Base-by-base conservation (phyloP, 2,797 vertebrate genomes). In the Centroberyx gerrardi region DNA sequence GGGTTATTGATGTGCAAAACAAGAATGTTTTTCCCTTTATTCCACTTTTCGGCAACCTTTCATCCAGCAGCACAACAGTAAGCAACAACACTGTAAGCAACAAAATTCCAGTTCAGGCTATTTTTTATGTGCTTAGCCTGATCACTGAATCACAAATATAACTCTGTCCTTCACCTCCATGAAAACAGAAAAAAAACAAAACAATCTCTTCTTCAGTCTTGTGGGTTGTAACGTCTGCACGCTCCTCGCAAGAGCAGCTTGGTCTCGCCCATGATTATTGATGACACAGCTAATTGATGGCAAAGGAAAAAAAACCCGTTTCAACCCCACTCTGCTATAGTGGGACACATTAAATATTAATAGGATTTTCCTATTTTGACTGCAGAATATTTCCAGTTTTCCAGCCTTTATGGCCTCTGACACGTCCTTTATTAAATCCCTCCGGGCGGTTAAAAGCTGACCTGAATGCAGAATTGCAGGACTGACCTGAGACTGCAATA, bases 381-480 rank as follows among this genome's bases (percentile, higher is more conserved):
- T 84, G 72, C 70, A 78, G 81, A 84, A 77, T 78, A 76, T 56
- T 90, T 76, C 49, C 52, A 51, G 53, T 84, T 73, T 84, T 72
- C 61, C 63, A 49, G 60, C 63, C 60, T 82, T 59, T 68, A 40
- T 74, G 88, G 68, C 76, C 85, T 87, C 74, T 86, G 88, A 87
- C 83, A 81, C 10, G 3, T 80, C 62, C 83, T 85, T 88, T 90
- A 87, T 92, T 88, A 85, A 85, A 85, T 76, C 64, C 85, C 84
- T 76, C 56, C 68, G 62, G 81, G 85, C 73, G 44, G 72, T 80
- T 74, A 71, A 76, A 75, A 82, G 79, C 68, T 72, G 87, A 80
- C 80, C 75, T 86, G 90, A 88, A 86, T 89, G 68, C 72, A 60
- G 73, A 83, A 68, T 64, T 62, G 46, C 55, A 72, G 33, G 59